phyloP scores from a whole-genome alignment of 2,797 vertebrate species.

The Phrynocephalus vlangalii region DNA sequence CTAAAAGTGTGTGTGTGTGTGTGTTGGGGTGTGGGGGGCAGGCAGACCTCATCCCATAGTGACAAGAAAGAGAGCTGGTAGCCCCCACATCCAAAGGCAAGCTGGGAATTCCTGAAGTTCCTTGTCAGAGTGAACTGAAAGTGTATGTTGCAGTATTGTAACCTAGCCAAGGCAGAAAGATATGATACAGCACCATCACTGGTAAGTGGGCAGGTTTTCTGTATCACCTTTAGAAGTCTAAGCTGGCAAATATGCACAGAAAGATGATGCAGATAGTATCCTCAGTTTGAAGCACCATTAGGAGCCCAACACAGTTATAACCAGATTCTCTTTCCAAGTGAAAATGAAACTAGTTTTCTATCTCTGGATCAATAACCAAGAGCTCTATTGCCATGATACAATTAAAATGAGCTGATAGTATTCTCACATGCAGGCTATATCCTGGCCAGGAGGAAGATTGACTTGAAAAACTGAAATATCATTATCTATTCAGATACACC shows the following conservation, averaged over 20 bases:
- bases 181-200: background rate
- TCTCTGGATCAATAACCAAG: background rate
- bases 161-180: background rate
- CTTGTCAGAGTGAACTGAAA: background rate
- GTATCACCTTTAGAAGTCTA: background rate
- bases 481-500: background rate
- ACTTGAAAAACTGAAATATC: background rate
- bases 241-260: background rate
- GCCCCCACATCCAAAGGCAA: too few species aligned
- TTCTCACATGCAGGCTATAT: background rate
- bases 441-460: conserved; percentile 8
- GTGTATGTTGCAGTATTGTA: background rate
- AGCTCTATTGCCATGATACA: background rate
- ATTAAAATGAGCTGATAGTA: background rate
- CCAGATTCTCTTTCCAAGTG: background rate
- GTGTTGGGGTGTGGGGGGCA: too few species aligned
- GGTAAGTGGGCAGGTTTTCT: background rate
- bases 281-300: background rate
- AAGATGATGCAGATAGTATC: background rate
- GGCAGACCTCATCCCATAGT: background rate
- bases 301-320: background rate
- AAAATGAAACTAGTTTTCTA: background rate
- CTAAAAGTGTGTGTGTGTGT: too few species aligned
- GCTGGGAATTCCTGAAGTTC: background rate
- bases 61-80: background rate